Conservation (phyloP, 2,888 invertebrate species). For the Dryobota labecula region DNA sequence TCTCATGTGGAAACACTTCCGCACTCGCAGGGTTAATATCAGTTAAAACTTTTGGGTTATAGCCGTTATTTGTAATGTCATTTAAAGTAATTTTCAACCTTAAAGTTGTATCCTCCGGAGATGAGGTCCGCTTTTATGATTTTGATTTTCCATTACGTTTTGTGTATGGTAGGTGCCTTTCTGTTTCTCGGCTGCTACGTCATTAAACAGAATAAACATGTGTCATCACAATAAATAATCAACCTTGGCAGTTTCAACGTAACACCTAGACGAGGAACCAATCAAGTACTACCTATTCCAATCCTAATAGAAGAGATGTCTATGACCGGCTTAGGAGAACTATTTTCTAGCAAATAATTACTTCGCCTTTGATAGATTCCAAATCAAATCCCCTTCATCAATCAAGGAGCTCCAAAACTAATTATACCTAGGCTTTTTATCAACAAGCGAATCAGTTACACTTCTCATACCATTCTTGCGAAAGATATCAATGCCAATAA, state of each 20-base stretch:
- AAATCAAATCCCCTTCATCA: constrained; percentile 12
- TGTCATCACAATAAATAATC: neutral
- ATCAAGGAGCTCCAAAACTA: neutral
- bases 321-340: neutral
- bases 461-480: constrained; percentile 2
- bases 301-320: constrained; percentile 9
- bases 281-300: too few species aligned
- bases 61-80: constrained; percentile 23
- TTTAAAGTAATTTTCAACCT: constrained; percentile 22
- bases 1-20: constrained; percentile 51
- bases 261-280: neutral
- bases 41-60: constrained; percentile 23
- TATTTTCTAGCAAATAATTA: neutral
- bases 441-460: constrained; percentile 9
- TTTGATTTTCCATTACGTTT: constrained; percentile 18
- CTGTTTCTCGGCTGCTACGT: neutral
- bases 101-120: constrained; percentile 19
- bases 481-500: neutral
- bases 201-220: neutral
- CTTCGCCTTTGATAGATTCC: constrained; percentile 6
- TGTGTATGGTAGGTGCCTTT: neutral
- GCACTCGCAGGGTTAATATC: constrained; percentile 36
- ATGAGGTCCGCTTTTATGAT: constrained; percentile 2
- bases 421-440: constrained; percentile 13
- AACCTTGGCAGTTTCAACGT: neutral